A percentile compares a stretch with the other conserved stretches of the same genome.
phyloP scores from a whole-genome alignment of 2,888 invertebrate species.

The Calliphora vomitoria region DNA sequence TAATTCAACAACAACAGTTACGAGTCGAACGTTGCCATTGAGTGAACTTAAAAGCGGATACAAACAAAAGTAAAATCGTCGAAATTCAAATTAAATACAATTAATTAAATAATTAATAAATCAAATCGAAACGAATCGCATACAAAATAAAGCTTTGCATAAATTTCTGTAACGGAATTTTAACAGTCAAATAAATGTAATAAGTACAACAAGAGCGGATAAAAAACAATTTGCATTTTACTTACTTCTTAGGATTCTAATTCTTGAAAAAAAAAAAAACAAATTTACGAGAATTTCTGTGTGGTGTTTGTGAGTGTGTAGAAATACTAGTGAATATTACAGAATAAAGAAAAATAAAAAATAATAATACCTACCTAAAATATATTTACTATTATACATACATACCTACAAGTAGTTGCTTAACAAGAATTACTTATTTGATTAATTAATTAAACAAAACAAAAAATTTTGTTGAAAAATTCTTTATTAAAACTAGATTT shows the following conservation, averaged over 20 bases:
- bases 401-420: too few species aligned
- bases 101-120: conserved; percentile 36
- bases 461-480: neutral
- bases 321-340: conserved; percentile 25
- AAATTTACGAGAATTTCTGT: conserved; percentile 10
- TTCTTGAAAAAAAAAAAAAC: conserved; percentile 22
- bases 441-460: conserved; percentile 5
- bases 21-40: conserved; percentile 74
- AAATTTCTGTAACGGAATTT: neutral
- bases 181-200: neutral
- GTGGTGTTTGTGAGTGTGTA: conserved; percentile 20
- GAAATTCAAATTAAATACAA: neutral
- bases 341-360: neutral
- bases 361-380: neutral
- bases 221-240: conserved; percentile 49
- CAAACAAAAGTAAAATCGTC: neutral
- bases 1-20: conserved; percentile 73
- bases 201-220: conserved; percentile 7
- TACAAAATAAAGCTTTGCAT: conserved; percentile 5
- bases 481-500: conserved; percentile 1
- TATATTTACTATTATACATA: neutral
- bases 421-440: neutral
- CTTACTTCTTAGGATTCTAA: conserved; percentile 41
- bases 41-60: conserved; percentile 73
- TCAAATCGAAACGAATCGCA: neutral